phyloP scores from a whole-genome alignment of 2,888 invertebrate genomes.

The Meta bourneti region DNA sequence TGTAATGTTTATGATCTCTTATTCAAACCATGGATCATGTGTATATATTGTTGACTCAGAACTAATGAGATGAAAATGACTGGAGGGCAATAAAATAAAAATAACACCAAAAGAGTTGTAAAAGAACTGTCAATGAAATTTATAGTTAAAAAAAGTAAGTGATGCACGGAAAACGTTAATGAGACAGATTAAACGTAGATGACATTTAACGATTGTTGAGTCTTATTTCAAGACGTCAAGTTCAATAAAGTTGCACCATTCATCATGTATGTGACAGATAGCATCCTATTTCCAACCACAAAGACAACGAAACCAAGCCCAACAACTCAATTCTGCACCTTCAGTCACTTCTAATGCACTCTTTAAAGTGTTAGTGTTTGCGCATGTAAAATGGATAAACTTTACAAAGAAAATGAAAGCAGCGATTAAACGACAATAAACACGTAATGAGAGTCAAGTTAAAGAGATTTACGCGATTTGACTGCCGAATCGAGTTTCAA shows the following conservation, averaged over 20 bases:
- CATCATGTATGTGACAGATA: not conserved
- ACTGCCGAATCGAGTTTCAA: conserved; percentile 46
- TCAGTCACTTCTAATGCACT: not conserved
- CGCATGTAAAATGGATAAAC: not conserved
- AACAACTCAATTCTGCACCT: not conserved
- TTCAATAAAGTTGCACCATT: not conserved
- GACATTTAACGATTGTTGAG: not conserved
- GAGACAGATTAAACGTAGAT: no score
- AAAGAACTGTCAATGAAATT: no score
- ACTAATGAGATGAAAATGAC: no score
- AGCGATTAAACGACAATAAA: conserved; percentile 37
- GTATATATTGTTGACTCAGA: no score
- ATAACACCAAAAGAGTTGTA: no score
- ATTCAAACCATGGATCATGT: no score
- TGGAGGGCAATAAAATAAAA: no score
- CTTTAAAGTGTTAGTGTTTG: not conserved
- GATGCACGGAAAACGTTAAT: no score
- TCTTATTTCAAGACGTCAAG: not conserved
- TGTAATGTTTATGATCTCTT: no score
- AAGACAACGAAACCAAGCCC: not conserved
- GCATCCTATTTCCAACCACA: not conserved
- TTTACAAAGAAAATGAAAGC: not conserved
- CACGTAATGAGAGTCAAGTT: conserved; percentile 27
- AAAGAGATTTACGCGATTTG: conserved; percentile 10
- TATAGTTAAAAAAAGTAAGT: no score